Percentiles rank a stretch among this genome's conserved stretches.
Conservation (phyloP, 2,797 vertebrate species). For the Antennarius maculatus region DNA sequence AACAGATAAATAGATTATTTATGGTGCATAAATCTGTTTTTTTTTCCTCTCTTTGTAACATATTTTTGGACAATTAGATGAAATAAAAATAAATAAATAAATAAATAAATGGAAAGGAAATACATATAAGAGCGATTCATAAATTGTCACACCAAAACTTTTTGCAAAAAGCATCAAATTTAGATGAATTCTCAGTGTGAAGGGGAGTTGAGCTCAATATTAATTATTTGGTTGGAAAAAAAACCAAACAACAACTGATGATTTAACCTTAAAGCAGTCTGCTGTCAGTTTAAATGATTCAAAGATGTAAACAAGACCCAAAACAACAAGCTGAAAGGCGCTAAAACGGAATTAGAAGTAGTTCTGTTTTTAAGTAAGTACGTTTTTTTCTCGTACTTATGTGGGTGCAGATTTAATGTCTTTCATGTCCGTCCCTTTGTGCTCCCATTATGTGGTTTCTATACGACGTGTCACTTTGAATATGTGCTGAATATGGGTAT, state of each 20-base stretch:
- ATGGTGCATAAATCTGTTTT: background rate
- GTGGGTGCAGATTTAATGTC: background rate
- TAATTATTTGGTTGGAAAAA: no score
- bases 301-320: background rate
- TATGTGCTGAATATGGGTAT: conserved; percentile 66
- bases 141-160: background rate
- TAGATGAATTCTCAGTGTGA: background rate
- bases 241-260: no score
- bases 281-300: no score
- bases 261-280: no score
- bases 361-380: background rate
- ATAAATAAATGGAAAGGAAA: no score
- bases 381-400: background rate
- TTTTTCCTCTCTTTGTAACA: background rate
- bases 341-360: no score
- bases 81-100: background rate
- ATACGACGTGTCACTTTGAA: conserved; percentile 73
- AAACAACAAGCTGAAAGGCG: background rate
- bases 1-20: background rate
- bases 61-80: background rate
- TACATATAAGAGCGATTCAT: background rate
- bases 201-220: background rate
- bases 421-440: conserved; percentile 12
- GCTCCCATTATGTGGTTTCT: conserved; percentile 43
- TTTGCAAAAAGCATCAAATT: no score